Evolutionary conservation across 1,140 invertebrate species (phyloP), one percentile per base, ranked within the genome.

Genomic region (Meloidogyne floridensis): DNA sequence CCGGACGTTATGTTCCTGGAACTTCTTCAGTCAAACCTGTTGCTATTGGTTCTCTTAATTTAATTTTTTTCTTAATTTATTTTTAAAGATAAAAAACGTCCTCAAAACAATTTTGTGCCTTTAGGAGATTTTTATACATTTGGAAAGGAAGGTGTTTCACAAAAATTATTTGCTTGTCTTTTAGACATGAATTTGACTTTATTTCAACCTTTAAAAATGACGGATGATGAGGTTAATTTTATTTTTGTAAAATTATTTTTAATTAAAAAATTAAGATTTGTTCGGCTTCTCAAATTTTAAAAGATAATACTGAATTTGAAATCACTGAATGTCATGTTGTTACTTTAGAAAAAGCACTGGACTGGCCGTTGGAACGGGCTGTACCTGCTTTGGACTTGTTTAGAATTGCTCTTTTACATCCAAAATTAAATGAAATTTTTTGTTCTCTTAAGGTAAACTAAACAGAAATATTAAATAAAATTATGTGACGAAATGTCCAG

Each of bases 1-100:
- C 69, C 4, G 90, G 87, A 73, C 89, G 92, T n/a, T 92, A 93
- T 84, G 87, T 92, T 43, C 91, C 92, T 18, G 86, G 88, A 32
- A 71, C 83, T 77, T 69, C 70, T 71, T 65, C 88, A 91, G n/a
- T 92, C 92, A 84, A 88, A 92, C 20, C 91, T 91, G 32, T 85
- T 87, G 20, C 59, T 82, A 59, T 54, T 18, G 13, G 59, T 74
- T 56, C 0, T 47, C 7, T 47, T 47, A 47, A 13, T 15, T 77
- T 69, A 69, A 75, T 54, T 56, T 9, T n/a, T 83, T 4, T 82
- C 77, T 6, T 82, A 80, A 42, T 88, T 82, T 81, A 47, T 75
- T 56, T 47, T 80, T 11, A 59, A 71, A 32, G 87, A 87, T 69
- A 86, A 86, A 71, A 83, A 87, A 53, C 77, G 82, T 51, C 87